Conservation (phyloP, 37 sponge, comb jelly and placozoan species). For the Hexactinellida sp. region DNA sequence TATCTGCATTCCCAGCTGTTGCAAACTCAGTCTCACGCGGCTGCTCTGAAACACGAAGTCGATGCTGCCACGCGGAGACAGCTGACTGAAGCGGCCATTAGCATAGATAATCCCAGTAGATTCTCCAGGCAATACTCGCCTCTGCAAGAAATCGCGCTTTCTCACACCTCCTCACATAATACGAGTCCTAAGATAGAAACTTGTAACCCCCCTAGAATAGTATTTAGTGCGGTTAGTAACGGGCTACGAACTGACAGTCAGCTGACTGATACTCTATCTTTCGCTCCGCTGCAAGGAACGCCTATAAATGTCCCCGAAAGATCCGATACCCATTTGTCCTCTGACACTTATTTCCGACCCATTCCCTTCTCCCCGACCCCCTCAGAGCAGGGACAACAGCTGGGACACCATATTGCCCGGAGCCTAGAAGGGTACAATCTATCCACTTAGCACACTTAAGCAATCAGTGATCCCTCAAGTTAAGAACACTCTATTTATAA, state of each 20-base stretch:
- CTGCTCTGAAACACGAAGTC: constrained; percentile 5
- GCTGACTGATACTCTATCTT: background rate
- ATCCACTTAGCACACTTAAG: background rate
- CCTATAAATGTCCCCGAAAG: background rate
- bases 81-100: constrained; percentile 14
- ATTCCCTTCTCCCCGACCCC: background rate
- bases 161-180: background rate
- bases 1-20: background rate
- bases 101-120: constrained; percentile 7
- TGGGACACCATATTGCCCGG: background rate
- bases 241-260: background rate
- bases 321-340: background rate
- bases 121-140: background rate
- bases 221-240: background rate
- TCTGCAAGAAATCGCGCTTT: background rate
- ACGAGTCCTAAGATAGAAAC: background rate
- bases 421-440: background rate
- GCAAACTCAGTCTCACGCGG: background rate
- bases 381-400: background rate
- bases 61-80: background rate
- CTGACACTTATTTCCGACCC: constrained; percentile 7
- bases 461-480: no score
- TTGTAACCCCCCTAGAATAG: background rate
- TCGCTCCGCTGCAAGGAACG: background rate
- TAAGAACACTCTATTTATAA: no score